A percentile compares a stretch with the other conserved stretches of the same genome.
Evolutionary conservation across 2,113 vertebrate genomes (phyloP).

Genomic region (Rhinogobius similis): DNA sequence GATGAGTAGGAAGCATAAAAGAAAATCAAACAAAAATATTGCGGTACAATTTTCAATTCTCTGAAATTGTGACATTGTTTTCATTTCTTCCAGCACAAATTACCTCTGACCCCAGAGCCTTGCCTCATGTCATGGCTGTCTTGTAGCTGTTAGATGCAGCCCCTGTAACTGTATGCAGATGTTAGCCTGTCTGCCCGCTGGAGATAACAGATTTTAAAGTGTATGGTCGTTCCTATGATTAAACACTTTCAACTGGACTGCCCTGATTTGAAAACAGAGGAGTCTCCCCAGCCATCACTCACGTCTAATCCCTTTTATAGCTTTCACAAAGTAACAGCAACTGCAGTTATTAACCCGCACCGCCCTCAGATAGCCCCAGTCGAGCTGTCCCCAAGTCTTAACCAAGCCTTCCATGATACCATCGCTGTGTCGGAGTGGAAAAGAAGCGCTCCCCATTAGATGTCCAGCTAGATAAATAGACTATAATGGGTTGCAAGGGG

Average conservation of each 20-base stretch:
- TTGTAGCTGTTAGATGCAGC: not conserved
- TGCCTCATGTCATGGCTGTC: not conserved
- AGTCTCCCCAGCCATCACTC: constrained; percentile 23
- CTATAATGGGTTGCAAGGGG: constrained; percentile 69
- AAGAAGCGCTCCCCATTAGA: constrained; percentile 73
- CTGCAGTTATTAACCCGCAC: constrained; percentile 63
- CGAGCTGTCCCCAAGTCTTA: constrained; percentile 45
- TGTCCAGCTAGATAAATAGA: constrained; percentile 72
- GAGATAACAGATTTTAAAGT: constrained; percentile 3
- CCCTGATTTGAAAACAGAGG: constrained; percentile 17
- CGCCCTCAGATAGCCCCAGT: constrained; percentile 45
- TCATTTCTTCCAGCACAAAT: not conserved
- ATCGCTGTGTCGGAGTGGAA: constrained; percentile 56
- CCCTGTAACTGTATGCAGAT: not conserved
- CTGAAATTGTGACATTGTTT: not conserved
- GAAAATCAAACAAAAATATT: too few species aligned
- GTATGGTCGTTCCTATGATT: constrained; percentile 2
- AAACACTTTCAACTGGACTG: not conserved
- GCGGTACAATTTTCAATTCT: not conserved
- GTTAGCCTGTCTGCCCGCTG: not conserved
- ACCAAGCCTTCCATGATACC: constrained; percentile 59
- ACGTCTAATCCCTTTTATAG: constrained; percentile 46
- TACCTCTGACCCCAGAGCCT: not conserved
- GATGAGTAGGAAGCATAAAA: too few species aligned
- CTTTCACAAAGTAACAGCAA: constrained; percentile 55